Base-by-base conservation (phyloP, 1,140 invertebrate genomes). In the Samia ricini region DNA sequence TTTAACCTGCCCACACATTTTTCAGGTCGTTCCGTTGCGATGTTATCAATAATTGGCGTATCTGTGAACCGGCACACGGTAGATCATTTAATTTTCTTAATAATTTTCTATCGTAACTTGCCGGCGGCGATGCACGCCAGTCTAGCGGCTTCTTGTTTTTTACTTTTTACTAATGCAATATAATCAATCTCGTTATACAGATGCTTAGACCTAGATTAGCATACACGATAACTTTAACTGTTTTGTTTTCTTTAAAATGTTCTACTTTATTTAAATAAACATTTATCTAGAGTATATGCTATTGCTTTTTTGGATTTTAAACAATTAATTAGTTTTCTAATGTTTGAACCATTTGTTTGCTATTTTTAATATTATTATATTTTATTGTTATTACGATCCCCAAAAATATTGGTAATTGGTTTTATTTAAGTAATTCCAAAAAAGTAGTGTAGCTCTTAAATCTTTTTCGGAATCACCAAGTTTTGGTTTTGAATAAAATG, bases 21-120 rank as follows among this genome's bases (percentile, higher is more conserved):
- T 83, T 84, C 81, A 74, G 62, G 50, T 50, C 60, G 62, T 62
- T 48, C 29, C 26, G 33, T 42, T 42, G 65, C 74, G 79, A 80
- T 83, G 68, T 63, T 85, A 86, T 86, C 85, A 85, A 83, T 88
- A 88, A 87, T 87, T 88, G 85, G 84, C 83, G 77, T 87, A 88
- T 88, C 83, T 82, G 74, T 83, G 74, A 76, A 79, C 77, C 71
- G 71, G 74, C 76, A 75, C 61, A 78, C 80, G 76, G 83, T 88
- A 88, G 81, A 89, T 87, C 87, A 88, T 89, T 89, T 89, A 87
- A 88, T 89, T 89, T 89, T 87, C 87, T 88, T 85, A 84, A 89
- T 89, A 88, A 89, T 87, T 88, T 88, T 87, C 85, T 89, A 89
- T 89, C 85, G 82, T 68, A 79, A 68, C 72, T 61, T 54, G 81